These are phyloP conservation scores for Tipula confusa DNA, from an alignment of 2,888 invertebrate species.

Conservation along the genomic window DNA sequence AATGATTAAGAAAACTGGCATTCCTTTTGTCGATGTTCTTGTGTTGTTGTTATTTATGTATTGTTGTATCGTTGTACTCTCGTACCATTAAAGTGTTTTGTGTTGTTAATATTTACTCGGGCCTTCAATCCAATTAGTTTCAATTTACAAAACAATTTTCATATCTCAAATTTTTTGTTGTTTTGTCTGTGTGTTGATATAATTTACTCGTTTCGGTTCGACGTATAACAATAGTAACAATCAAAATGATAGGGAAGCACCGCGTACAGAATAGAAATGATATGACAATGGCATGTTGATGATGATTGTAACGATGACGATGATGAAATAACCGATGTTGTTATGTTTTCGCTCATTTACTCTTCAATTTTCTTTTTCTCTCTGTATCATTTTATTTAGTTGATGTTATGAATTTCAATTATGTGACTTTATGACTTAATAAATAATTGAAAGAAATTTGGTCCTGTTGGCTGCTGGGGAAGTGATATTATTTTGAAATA, in stretches of 20 bases:
- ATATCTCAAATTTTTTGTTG: background rate
- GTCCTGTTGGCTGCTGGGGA: background rate
- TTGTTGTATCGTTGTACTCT: background rate
- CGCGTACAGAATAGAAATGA: background rate
- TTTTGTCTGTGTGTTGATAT: background rate
- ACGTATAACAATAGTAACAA: background rate
- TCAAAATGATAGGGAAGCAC: background rate
- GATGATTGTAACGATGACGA: background rate
- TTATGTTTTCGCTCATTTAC: no score
- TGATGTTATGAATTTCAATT: background rate
- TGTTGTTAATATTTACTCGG: background rate
- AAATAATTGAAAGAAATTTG: background rate
- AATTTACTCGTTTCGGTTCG: background rate
- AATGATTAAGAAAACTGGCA: background rate
- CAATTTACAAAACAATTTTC: conserved; percentile 3
- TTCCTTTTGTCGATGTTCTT: no score
- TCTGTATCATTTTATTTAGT: background rate
- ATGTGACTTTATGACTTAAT: background rate
- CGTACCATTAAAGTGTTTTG: background rate
- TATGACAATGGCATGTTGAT: background rate
- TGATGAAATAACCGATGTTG: background rate
- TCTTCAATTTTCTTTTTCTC: background rate
- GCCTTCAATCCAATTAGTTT: conserved; percentile 3
- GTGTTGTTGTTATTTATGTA: background rate
- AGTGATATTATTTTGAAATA: background rate